Evolutionary conservation across 2,113 vertebrate species (phyloP), one percentile per base, ranked within the genome.

Genomic region (Laticauda colubrina): DNA sequence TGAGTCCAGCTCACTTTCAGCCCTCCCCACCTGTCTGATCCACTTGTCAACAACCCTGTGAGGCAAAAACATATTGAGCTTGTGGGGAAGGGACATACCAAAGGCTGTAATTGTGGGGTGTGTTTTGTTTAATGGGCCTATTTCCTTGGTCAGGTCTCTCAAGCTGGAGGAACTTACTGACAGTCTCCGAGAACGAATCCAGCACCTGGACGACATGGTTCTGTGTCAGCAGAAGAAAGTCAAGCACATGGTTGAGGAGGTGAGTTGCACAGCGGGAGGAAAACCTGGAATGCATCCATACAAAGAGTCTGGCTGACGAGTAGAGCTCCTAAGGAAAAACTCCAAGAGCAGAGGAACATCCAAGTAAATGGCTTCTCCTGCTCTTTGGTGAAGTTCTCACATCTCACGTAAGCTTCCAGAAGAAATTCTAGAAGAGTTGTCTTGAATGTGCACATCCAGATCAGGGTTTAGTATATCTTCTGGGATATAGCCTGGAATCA

Each of bases 191-290:
- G 99, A 99, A 93, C 96, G 99, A 88, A 99, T 99, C 97, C 98
- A 98, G 92, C 99, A 99, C 95, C 97, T 99, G 54, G 99, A 99
- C 87, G 99, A 99, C 95, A 99, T 99, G 99, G 99, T 99, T 89
- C 99, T 99, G 95, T 99, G 98, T 96, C 99, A 99, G 94, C 99
- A 99, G 97, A 98, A 99, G 96, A 99, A 99, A 93, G 98, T 99
- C 96, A 99, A 99, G 95, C 97, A 97, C 96, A 99, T 99, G 99
- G 99, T 99, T 15, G 99, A 99, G 95, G 99, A 99, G 98, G 99
- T 99, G 93, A 98, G 97, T 64, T 90, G 15, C 59, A 2, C 81
- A 48, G 39, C 3, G 4, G 3, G 39, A 0, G 3, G 34, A n/a
- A 81, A 57, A 51, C 24, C 29, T 89, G 43, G 15, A 59, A 61